Conservation (phyloP, 2,888 invertebrate genomes). For the Bursaphelenchus okinawaensis region DNA sequence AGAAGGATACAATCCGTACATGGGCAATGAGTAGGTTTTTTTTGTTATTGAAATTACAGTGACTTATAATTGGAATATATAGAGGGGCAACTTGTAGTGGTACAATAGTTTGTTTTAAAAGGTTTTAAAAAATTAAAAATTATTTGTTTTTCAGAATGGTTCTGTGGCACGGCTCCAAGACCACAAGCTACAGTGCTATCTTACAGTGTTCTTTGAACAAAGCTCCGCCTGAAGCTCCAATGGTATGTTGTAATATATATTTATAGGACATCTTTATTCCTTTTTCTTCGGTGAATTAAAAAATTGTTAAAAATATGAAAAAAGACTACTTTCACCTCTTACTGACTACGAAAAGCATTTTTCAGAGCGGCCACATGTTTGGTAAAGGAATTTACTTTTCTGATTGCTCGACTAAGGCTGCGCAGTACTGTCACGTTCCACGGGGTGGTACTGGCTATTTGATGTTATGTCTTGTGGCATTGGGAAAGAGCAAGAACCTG, state of each 20-base stretch:
- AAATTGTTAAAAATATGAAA: no score
- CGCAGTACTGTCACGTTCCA: conserved; percentile 62
- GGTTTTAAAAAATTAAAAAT: no score
- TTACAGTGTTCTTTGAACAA: conserved; percentile 79
- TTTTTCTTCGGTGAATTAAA: no score
- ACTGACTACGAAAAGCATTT: no score
- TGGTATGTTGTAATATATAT: conserved; percentile 14
- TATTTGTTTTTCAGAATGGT: conserved; percentile 13
- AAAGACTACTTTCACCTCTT: not conserved
- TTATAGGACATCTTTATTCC: not conserved
- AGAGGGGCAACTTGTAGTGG: no score
- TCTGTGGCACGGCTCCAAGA: conserved; percentile 77
- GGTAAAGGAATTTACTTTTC: conserved; percentile 78
- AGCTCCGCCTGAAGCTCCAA: conserved; percentile 71
- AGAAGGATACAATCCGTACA: conserved; percentile 55
- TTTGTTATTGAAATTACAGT: not conserved
- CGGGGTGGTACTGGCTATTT: conserved; percentile 59
- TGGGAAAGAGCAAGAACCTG: conserved; percentile 10
- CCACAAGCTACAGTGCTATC: conserved; percentile 80
- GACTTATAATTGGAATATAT: not conserved
- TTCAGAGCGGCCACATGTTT: conserved; percentile 73
- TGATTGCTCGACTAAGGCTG: conserved; percentile 70
- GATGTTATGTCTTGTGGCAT: conserved; percentile 60
- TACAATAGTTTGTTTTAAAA: not conserved
- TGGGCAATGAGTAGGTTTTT: conserved; percentile 59